Evolutionary conservation across 2,797 vertebrate species (phyloP), one percentile per base, ranked within the genome.

Genomic region (Danio jaintianensis): DNA sequence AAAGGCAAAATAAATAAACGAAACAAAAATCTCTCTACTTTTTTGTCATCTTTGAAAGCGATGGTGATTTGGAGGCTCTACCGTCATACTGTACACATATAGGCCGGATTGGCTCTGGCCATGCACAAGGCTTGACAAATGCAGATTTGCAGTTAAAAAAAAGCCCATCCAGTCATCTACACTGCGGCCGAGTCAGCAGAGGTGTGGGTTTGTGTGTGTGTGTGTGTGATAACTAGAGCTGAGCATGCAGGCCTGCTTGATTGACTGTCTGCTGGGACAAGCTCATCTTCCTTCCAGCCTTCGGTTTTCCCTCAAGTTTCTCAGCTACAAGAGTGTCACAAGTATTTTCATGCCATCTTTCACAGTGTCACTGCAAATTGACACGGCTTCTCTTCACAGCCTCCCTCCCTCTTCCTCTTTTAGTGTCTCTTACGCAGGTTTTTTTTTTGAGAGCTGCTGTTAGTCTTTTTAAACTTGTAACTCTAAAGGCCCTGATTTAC

Each of bases 171-270:
- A 52, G 47, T 53, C 77, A 79, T 79, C 36, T 22, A 43, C 56
- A 29, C 77, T 61, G 64, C 6, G 45, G 56, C 36, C 43, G 11
- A 50, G 55, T 69, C 64, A 78, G 76, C 66, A 69, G 43, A 48
- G 77, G 47, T 36, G 43, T 38, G 63, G 40, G 67, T 78, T 52
- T 75, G 68, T 40, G 16, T 16, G 53, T 16, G 53, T 48, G 58
- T 76, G 74, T 67, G 74, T 69, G 67, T 7, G 38, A 55, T 66
- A 58, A 59, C 62, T 67, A 67, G 36, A 79, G 76, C 78, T 72
- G 82, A 80, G 66, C 66, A 48, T 76, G 77, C 78, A 69, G n/a
- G 48, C 63, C 38, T 56, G 36, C 72, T 55, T 80, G 77, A 83
- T 55, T 13, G 56, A 75, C 56, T 68, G 56, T 62, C 56, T 75